Conservation (phyloP, 2,113 vertebrate genomes). For the Sakesphorus luctuosus region DNA sequence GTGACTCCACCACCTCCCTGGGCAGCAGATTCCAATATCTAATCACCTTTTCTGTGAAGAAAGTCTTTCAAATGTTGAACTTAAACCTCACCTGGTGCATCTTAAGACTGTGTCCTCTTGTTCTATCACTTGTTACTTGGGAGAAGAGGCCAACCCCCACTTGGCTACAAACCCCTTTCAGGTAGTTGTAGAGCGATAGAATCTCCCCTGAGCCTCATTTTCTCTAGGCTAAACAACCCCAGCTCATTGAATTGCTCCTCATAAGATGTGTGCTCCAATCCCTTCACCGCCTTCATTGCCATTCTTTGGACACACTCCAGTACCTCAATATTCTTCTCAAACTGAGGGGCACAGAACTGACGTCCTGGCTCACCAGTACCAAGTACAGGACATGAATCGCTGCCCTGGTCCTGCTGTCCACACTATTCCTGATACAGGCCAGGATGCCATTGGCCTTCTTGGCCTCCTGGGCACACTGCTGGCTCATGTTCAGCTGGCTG, state of each 20-base stretch:
- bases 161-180: not conserved
- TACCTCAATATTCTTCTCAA: not conserved
- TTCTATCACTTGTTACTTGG: not conserved
- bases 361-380: not conserved
- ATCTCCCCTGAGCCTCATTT: too few species aligned
- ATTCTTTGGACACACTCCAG: not conserved
- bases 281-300: not conserved
- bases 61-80: not conserved
- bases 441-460: not conserved
- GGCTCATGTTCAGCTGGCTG: not conserved
- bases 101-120: not conserved
- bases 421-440: not conserved
- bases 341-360: not conserved
- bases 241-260: not conserved
- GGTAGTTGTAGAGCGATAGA: not conserved
- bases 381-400: fast-evolving
- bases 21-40: fast-evolving
- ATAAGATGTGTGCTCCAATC: not conserved
- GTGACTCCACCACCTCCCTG: not conserved
- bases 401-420: not conserved
- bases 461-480: too few species aligned
- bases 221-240: not conserved
- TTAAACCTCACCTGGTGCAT: not conserved
- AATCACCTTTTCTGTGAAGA: not conserved
- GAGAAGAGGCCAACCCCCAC: not conserved